These are phyloP conservation scores for Corythoichthys haematopterus DNA, from an alignment of 2,113 vertebrate species.

Conservation along the genomic window DNA sequence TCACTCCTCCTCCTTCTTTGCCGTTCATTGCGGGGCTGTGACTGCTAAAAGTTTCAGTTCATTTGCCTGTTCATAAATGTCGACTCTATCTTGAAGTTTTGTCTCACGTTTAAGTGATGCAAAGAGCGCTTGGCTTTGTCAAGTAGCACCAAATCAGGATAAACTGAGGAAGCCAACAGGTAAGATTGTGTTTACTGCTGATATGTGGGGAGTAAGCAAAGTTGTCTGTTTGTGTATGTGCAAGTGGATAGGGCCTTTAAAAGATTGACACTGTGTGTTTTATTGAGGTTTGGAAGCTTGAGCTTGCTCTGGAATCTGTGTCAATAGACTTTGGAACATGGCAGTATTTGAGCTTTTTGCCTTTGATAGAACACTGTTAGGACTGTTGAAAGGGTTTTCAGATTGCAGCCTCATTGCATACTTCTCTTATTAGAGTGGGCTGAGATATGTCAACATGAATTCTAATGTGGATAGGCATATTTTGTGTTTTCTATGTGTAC, in stretches of 20 bases:
- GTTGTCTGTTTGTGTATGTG: slow-evolving; percentile 17
- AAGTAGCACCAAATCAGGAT: slow-evolving; percentile 18
- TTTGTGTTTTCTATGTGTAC: slow-evolving; percentile 11
- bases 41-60: slow-evolving; percentile 35
- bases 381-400: slow-evolving; percentile 4
- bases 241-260: not conserved
- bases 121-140: not conserved
- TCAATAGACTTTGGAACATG: slow-evolving; percentile 37
- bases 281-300: not conserved
- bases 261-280: slow-evolving; percentile 7
- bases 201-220: slow-evolving; percentile 27
- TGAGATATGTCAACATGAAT: slow-evolving; percentile 38
- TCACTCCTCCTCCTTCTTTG: slow-evolving; percentile 29
- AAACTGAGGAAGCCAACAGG: slow-evolving; percentile 32
- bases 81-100: slow-evolving; percentile 3
- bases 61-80: slow-evolving; percentile 22
- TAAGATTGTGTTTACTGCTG: slow-evolving; percentile 31
- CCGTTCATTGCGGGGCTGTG: slow-evolving; percentile 50
- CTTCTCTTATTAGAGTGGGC: slow-evolving; percentile 27
- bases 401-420: slow-evolving; percentile 32
- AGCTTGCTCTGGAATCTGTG: slow-evolving; percentile 10
- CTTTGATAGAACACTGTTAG: slow-evolving; percentile 2
- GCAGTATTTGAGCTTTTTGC: slow-evolving; percentile 5
- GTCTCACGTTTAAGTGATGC: not conserved
- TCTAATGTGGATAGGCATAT: slow-evolving; percentile 35